Evolutionary conservation across 2,113 vertebrate genomes (phyloP).

Genomic region (Cyprinodon variegatus): DNA sequence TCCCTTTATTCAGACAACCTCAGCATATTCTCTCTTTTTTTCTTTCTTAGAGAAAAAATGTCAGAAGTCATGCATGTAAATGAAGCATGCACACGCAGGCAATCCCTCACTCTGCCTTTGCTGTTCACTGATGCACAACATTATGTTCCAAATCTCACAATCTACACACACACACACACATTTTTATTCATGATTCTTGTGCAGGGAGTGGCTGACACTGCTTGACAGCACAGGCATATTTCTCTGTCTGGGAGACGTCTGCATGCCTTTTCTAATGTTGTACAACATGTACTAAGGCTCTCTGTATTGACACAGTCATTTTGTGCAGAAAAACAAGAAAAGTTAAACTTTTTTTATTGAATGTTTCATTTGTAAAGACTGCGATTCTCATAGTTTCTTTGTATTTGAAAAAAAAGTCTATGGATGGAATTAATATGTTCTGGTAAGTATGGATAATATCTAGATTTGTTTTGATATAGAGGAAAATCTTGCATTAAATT

Average conservation of each 20-base stretch:
- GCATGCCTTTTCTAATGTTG: conserved; percentile 25
- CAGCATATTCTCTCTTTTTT: conserved; percentile 16
- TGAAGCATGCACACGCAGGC: conserved; percentile 24
- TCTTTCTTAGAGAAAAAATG: conserved; percentile 20
- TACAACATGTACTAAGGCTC: conserved; percentile 33
- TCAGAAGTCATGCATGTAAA: conserved; percentile 42
- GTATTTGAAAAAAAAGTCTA: background rate
- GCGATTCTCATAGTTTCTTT: background rate
- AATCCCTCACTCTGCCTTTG: conserved; percentile 41
- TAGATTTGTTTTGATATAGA: no score
- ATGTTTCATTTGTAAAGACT: background rate
- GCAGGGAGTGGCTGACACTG: conserved; percentile 34
- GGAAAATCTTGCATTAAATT: no score
- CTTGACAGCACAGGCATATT: conserved; percentile 59
- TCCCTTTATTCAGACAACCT: conserved; percentile 47
- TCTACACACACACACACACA: conserved; percentile 60
- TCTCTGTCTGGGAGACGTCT: conserved; percentile 54
- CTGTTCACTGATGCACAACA: conserved; percentile 54
- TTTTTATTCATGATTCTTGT: conserved; percentile 67
- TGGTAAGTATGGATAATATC: no score
- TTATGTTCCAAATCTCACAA: conserved; percentile 48
- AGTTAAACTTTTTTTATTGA: background rate
- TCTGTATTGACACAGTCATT: conserved; percentile 7
- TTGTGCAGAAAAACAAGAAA: background rate
- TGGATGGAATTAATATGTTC: no score